Evolutionary conservation across 2,888 invertebrate species (phyloP), one percentile per base, ranked within the genome.

Genomic region (Ligdia adustata): DNA sequence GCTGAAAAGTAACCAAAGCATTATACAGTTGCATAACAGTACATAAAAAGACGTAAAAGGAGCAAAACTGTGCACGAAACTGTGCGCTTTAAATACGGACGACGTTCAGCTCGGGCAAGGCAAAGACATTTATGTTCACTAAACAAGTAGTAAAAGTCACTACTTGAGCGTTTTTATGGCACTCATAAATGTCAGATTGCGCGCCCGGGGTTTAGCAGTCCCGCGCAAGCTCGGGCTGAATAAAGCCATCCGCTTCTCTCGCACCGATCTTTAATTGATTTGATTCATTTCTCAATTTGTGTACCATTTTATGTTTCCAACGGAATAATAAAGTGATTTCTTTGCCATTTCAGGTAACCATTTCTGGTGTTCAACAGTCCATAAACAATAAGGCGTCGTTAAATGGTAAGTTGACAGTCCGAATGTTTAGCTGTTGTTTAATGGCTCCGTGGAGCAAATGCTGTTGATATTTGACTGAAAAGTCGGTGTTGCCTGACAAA

Each of bases 81-180:
- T 81, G 82, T 83, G 83, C 82, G 87, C 88, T 89, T 89, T 90
- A 89, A 90, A 90, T 90, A 89, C 88, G 88, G 83, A 73, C 82
- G 87, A 88, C 81, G 85, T 82, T 81, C 80, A 82, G 78, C 84
- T 79, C 82, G 88, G 82, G 87, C 75, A 88, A 89, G 83, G 88
- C 88, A 88, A 88, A 90, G 91, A 91, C 91, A 90, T 91, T 91
- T 90, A 91, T 91, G 91, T 90, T 88, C 90, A 89, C 91, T 91
- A 91, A 91, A 91, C 91, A 91, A 91, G 91, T 90, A 91, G 90
- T 91, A 90, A 91, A 91, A 91, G 91, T 91, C 91, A 89, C 88
- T 90, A 82, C 89, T 91, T 90, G 90, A 91, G 89, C 88, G 91
- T 90, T 90, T 91, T 91, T 91, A 91, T 90, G 86, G 88, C 89